phyloP scores from a whole-genome alignment of 2,113 vertebrate species.

The Aix galericulata region DNA sequence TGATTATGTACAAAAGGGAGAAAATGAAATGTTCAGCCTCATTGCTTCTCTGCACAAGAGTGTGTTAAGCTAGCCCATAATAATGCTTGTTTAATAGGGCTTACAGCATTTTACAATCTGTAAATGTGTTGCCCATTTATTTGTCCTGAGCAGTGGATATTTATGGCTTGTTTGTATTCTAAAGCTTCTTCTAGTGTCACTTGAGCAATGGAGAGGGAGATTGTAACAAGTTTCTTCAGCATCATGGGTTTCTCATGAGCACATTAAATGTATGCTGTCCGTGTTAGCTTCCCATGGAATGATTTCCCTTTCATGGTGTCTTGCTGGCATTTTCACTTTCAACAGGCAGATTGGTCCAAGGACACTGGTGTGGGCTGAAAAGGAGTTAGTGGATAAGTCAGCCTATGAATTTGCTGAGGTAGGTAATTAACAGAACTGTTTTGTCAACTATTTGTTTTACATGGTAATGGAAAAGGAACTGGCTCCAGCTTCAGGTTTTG shows the following conservation, averaged over 20 bases:
- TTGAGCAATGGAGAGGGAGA: background rate
- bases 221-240: background rate
- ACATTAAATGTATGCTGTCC: background rate
- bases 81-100: background rate
- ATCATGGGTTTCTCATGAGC: background rate
- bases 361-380: conserved; percentile 94
- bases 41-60: background rate
- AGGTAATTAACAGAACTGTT: conserved; percentile 15
- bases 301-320: background rate
- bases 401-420: conserved; percentile 96
- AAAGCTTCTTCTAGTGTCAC: background rate
- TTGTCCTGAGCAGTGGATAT: background rate
- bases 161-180: background rate
- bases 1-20: background rate
- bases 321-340: conserved; percentile 45
- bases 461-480: background rate
- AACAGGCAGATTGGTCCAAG: conserved; percentile 91
- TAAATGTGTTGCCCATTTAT: background rate
- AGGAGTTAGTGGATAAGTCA: conserved; percentile 89
- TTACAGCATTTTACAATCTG: background rate
- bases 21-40: background rate
- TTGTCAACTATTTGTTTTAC: background rate
- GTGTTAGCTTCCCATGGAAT: background rate
- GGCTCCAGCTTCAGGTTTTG: background rate
- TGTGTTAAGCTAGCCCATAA: background rate